Evolutionary conservation across 1,140 invertebrate species (phyloP), one percentile per base, ranked within the genome.

Genomic region (Aporrectodea caliginosa): DNA sequence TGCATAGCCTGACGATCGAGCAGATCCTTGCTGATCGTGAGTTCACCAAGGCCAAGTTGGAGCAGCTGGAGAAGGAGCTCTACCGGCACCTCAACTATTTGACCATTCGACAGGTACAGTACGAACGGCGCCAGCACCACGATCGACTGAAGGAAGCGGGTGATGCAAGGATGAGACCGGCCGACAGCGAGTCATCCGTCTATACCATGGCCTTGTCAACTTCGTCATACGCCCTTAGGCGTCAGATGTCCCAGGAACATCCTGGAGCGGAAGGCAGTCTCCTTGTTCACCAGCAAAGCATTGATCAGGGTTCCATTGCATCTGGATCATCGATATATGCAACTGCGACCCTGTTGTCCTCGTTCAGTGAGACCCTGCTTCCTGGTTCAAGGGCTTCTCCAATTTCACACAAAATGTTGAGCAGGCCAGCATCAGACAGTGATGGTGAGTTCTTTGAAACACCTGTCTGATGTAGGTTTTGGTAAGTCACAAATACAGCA

Each of bases 201-300:
- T 80, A 80, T 58, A 80, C 79, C 31, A 76, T 80, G 75, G 79
- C 79, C 12, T 43, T 69, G 75, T 80, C 79, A 12, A 58, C 77
- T 31, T 77, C 79, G 1, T 76, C 79, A 0, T 80, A 78, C 79
- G 35, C 58, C 14, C 31, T 77, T 22, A 77, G 27, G 34, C 79
- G 35, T 35, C 75, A 77, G n/a, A n/a, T 58, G 2, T 69, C 35
- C 27, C 35, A 75, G 31, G 43, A 79, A 22, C 31, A 35, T 27
- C 75, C 32, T 16, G 6, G 43, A 35, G 43, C 43, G 6, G 43
- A 58, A 58, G 43, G 43, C 43, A 58, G 43, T 22, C 43, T 6
- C 6, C 6, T 58, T 6, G 6, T 58, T 58, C 43, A 58, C 1
- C 75, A 76, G 75, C 32, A 76, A 76, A 76, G 35, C 43, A 58